A percentile compares a stretch with the other conserved stretches of the same genome.
These are phyloP conservation scores for Crematogaster levior DNA, from an alignment of 2,888 invertebrate genomes.

Conservation along the genomic window DNA sequence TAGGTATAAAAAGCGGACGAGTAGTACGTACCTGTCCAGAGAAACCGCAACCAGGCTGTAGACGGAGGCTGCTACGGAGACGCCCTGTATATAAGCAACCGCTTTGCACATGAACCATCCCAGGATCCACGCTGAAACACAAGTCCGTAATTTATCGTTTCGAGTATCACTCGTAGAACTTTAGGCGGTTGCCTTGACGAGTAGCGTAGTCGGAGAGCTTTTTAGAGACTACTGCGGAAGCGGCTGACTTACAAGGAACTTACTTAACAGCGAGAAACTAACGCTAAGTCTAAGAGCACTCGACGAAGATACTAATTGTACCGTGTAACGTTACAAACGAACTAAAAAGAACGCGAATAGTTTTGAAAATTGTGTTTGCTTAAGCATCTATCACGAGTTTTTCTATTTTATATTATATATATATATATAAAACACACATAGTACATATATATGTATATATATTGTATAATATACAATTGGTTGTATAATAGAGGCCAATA, in stretches of 20 bases:
- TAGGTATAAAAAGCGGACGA: constrained; percentile 11
- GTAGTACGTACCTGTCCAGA: constrained; percentile 91
- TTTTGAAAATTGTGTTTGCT: neutral
- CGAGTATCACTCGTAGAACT: constrained; percentile 20
- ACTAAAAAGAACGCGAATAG: neutral
- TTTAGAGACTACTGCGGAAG: constrained; percentile 12
- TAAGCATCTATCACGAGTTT: neutral
- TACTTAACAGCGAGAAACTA: neutral
- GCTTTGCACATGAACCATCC: constrained; percentile 98
- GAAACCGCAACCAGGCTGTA: constrained; percentile 98
- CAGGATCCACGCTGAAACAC: constrained; percentile 95
- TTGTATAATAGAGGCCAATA: too few species aligned
- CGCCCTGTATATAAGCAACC: constrained; percentile 97
- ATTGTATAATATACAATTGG: too few species aligned
- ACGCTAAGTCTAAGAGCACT: constrained; percentile 1
- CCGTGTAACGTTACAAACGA: neutral
- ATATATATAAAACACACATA: too few species aligned
- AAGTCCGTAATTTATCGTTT: constrained; percentile 74
- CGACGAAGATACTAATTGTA: constrained; percentile 14
- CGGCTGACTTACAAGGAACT: constrained; percentile 20
- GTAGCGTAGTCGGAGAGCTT: constrained; percentile 25
- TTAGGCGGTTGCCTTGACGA: neutral
- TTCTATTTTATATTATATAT: too few species aligned
- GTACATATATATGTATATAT: too few species aligned
- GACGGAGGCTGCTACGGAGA: constrained; percentile 97